Evolutionary conservation across 2,888 invertebrate species (phyloP), one percentile per base, ranked within the genome.

Genomic region (Cerastoderma edule): DNA sequence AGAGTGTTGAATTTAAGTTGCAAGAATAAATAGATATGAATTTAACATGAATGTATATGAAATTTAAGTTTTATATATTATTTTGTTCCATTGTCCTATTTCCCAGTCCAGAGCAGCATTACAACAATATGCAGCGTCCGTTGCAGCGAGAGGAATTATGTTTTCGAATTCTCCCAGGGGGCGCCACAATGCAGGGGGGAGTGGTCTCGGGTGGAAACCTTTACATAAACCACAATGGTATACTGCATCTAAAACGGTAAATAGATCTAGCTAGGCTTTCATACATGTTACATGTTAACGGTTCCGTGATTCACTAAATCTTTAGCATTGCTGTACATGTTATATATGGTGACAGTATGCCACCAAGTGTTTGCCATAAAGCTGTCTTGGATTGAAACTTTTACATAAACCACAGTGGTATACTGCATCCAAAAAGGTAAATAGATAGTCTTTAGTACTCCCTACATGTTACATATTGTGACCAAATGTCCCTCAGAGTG

Each of bases 371-470:
- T 24, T 24, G 33, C 24, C 39, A 39, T 24, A 39, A 39, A 13
- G 32, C 60, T 39, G 60, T 16, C 78, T 87, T 19, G 89, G 90
- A 30, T 93, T 92, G 92, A 88, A 87, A 76, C 92, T 92, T 35
- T 80, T 93, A 28, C 91, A 92, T 78, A 92, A 92, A 83, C 92
- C 92, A 28, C 89, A 90, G 72, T 90, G 87, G 87, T 92, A 90
- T 79, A 70, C 70, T 6, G 54, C 76, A 13, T 32, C 66, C 8
- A 76, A 73, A 76, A 56, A 44, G 53, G 80, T 76, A 19, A n/a
- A n/a, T n/a, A n/a, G n/a, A n/a, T n/a, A n/a, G n/a, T n/a, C n/a
- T n/a, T n/a, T n/a, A n/a, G n/a, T n/a, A n/a, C n/a, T n/a, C n/a
- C n/a, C n/a, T n/a, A n/a, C n/a, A n/a, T n/a, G n/a, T n/a, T n/a